These are phyloP conservation scores for Drosophila histrio DNA, from an alignment of 2,888 invertebrate species.

Conservation along the genomic window DNA sequence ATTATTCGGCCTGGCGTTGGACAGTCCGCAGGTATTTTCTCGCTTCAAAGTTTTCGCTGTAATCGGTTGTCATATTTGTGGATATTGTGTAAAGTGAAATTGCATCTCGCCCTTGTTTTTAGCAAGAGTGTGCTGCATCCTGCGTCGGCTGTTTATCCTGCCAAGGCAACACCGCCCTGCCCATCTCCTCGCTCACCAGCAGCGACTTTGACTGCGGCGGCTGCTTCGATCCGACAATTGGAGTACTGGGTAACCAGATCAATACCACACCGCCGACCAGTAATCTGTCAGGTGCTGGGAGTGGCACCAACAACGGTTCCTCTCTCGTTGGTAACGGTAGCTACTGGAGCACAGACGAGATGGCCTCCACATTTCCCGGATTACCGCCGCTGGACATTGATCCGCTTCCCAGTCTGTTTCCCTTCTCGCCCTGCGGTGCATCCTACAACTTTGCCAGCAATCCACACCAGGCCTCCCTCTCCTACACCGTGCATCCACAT, in stretches of 20 bases:
- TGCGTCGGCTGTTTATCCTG: constrained; percentile 84
- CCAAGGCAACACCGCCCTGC: constrained; percentile 83
- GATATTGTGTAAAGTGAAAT: constrained; percentile 5
- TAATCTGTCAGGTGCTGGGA: constrained; percentile 30
- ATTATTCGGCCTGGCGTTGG: constrained; percentile 84
- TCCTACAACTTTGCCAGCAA: constrained; percentile 87
- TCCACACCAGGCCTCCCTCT: constrained; percentile 85
- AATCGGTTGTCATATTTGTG: background rate
- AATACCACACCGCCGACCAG: constrained; percentile 68
- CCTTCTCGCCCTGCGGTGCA: constrained; percentile 92
- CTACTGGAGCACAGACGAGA: constrained; percentile 88
- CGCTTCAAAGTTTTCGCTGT: constrained; percentile 1
- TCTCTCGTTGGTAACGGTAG: constrained; percentile 74
- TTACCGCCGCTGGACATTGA: constrained; percentile 93
- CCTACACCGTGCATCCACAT: constrained; percentile 86
- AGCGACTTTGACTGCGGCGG: constrained; percentile 84
- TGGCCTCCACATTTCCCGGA: constrained; percentile 92
- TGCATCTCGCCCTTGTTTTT: background rate
- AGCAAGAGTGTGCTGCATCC: constrained; percentile 84
- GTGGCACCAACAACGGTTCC: constrained; percentile 56
- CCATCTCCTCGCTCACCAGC: constrained; percentile 83
- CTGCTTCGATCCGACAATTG: constrained; percentile 83
- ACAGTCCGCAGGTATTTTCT: constrained; percentile 84
- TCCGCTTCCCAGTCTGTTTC: constrained; percentile 93
- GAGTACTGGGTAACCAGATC: constrained; percentile 77